Conservation (phyloP, 2,797 vertebrate species). For the Morelia viridis region DNA sequence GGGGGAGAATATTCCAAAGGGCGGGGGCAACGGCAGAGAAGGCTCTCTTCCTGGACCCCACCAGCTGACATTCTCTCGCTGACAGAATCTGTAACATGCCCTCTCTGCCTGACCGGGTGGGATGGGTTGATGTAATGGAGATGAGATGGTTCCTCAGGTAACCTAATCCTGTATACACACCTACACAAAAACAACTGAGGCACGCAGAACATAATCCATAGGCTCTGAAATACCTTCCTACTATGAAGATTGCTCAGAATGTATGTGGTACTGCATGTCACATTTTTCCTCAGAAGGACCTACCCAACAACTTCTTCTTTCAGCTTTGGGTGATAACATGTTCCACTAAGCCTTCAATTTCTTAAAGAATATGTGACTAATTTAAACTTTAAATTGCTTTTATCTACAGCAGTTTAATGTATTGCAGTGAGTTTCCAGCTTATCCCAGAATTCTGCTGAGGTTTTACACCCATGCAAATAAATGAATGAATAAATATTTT, state of each 20-base stretch:
- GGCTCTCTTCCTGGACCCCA: too few species aligned
- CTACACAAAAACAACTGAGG: background rate
- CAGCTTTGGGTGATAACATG: background rate
- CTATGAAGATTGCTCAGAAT: background rate
- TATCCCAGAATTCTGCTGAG: background rate
- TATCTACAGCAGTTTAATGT: background rate
- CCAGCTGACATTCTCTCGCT: too few species aligned
- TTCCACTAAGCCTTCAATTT: background rate
- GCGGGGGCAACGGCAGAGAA: too few species aligned
- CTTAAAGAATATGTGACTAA: background rate
- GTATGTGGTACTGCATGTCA: background rate
- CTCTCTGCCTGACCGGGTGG: too few species aligned
- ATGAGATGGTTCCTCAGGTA: too few species aligned
- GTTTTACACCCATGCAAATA: background rate
- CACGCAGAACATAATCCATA: background rate
- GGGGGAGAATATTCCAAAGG: too few species aligned
- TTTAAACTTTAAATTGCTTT: slow-evolving; percentile 4
- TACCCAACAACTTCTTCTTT: background rate
- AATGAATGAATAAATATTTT: too few species aligned
- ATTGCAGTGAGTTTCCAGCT: background rate
- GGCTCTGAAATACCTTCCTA: background rate
- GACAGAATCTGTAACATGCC: too few species aligned
- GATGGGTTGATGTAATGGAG: too few species aligned
- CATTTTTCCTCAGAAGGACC: background rate
- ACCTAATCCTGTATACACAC: background rate